Evolutionary conservation across 2,113 vertebrate genomes (phyloP), one percentile per base, ranked within the genome.

Genomic region (Scomber colias): DNA sequence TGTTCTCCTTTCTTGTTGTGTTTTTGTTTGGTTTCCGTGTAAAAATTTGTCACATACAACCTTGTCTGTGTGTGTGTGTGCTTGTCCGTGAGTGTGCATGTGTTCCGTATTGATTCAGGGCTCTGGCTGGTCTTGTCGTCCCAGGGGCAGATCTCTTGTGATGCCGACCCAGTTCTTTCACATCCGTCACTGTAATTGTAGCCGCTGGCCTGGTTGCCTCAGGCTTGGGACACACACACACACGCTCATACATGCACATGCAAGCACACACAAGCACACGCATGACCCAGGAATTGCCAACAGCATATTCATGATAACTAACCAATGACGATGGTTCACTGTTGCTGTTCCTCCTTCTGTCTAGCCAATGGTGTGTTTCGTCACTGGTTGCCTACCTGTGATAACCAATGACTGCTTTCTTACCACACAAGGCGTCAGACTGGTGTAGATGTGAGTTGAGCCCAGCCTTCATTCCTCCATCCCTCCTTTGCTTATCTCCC

Each of bases 151-250:
- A 93, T 83, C 92, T 90, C 87, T 87, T 78, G 90, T 84, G 76
- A 88, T 93, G 88, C 86, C 92, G 93, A 92, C 93, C 94, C 89
- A 94, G 92, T 94, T 95, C 94, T 95, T 94, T 95, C 94, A 94
- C 88, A 92, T 93, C 92, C 75, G 78, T 95, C 93, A 93, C 87
- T 89, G 92, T 94, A 93, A 93, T 92, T 92, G 93, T 92, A 93
- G 93, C 93, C 46, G 56, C 82, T 93, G 93, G 93, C 92, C 92
- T 92, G 84, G 88, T 92, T 93, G 91, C 92, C 86, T 85, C 53
- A 70, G 89, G 89, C 92, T 80, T 68, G 59, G 64, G 66, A 79
- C 53, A 19, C 82, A 70, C 75, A 69, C 81, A 66, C 51, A 77
- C 46, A 69, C 12, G 13, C 51, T 45, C 31, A 63, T 35, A 64